Evolutionary conservation across 1,140 invertebrate genomes (phyloP).

Genomic region (Drosophila serrata): DNA sequence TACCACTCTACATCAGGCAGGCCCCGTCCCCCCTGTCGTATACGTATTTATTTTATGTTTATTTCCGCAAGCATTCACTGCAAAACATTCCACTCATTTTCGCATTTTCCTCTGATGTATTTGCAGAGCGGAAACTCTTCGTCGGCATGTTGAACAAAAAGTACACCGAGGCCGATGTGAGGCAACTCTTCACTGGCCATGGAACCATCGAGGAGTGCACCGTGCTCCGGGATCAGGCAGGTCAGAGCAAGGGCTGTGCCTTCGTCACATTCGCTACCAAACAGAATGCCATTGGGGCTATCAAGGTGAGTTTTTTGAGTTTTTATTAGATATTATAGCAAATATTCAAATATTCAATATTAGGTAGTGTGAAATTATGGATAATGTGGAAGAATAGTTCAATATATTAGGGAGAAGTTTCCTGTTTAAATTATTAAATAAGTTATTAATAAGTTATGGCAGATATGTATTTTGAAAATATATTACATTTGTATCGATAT

Average conservation of each 20-base stretch:
- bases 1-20: constrained; percentile 40
- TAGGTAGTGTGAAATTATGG: neutral
- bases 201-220: constrained; percentile 99
- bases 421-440: no score
- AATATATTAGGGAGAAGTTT: no score
- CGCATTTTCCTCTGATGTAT: constrained; percentile 70
- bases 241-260: constrained; percentile 98
- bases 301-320: constrained; percentile 88
- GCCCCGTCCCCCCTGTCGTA: neutral
- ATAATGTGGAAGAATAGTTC: no score
- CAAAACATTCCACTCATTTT: constrained; percentile 38
- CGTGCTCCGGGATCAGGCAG: constrained; percentile 96
- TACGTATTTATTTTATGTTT: constrained; percentile 37
- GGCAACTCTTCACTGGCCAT: constrained; percentile 95
- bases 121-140: constrained; percentile 99
- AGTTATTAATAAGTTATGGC: no score
- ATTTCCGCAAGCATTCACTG: constrained; percentile 39
- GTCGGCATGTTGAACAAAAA: constrained; percentile 99
- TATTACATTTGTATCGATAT: no score
- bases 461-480: no score
- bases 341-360: neutral
- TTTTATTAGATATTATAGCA: neutral
- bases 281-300: constrained; percentile 97
- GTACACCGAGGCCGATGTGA: constrained; percentile 97
- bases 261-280: constrained; percentile 99